phyloP scores from a whole-genome alignment of 2,113 vertebrate genomes.

The Mesocricetus auratus region DNA sequence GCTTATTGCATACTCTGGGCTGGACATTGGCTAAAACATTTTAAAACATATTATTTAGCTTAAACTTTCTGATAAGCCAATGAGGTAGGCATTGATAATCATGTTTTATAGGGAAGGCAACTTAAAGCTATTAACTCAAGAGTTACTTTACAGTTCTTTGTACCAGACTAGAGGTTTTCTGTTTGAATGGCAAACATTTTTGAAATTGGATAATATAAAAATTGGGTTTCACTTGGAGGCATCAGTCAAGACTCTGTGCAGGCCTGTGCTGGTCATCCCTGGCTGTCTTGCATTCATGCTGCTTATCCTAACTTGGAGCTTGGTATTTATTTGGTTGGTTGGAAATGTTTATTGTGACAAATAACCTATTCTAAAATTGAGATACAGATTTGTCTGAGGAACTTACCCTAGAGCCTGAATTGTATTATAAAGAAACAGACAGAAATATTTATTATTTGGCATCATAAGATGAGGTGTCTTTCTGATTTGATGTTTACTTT shows the following conservation, averaged over 20 bases:
- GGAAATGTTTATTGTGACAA: not conserved
- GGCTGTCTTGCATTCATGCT: not conserved
- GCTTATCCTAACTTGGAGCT: not conserved
- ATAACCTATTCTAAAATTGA: not conserved
- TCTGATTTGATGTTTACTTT: not conserved
- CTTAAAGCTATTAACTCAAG: not conserved
- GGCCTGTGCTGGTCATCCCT: not conserved
- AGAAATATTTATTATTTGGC: not conserved
- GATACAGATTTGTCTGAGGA: not conserved
- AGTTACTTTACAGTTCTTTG: not conserved
- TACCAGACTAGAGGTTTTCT: not conserved
- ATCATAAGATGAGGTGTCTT: constrained; percentile 18
- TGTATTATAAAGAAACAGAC: not conserved
- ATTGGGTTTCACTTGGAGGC: not conserved
- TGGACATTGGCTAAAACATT: constrained; percentile 10
- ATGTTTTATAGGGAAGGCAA: not conserved
- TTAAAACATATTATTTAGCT: not conserved
- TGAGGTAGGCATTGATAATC: not conserved
- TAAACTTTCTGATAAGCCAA: not conserved
- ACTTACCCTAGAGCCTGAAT: not conserved
- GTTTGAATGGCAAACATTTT: not conserved
- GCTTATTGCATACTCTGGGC: not conserved
- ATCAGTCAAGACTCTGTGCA: not conserved
- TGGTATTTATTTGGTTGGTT: not conserved
- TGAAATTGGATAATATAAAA: not conserved